These are phyloP conservation scores for Poeciliopsis occidentalis DNA, from an alignment of 2,113 vertebrate species.

Conservation along the genomic window DNA sequence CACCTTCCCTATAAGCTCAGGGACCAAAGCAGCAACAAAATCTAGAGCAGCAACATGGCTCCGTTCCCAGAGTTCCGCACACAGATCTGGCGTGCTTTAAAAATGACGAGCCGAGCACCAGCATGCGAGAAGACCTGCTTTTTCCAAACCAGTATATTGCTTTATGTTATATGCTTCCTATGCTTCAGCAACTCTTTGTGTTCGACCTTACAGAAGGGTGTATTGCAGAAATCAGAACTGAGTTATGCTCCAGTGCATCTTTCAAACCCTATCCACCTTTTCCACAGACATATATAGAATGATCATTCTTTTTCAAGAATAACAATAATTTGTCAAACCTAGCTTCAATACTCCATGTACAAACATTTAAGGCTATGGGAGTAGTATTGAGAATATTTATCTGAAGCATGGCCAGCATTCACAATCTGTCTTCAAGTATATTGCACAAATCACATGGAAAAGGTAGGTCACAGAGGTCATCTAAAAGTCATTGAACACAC, in stretches of 20 bases:
- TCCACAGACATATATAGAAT: not conserved
- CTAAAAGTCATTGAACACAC: conserved; percentile 4
- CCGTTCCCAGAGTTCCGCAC: conserved; percentile 36
- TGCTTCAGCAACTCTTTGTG: conserved; percentile 18
- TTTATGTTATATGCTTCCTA: conserved; percentile 11
- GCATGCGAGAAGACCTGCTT: conserved; percentile 44
- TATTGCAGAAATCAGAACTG: not conserved
- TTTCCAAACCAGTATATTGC: conserved; percentile 40
- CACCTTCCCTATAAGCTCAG: conserved; percentile 19
- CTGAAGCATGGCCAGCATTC: not conserved
- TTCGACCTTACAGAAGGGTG: not conserved
- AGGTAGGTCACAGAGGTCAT: not conserved
- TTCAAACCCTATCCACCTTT: not conserved
- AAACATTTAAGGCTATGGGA: not conserved
- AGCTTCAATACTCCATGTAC: not conserved
- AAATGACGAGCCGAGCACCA: conserved; percentile 39
- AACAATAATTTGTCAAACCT: not conserved
- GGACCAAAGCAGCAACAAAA: conserved; percentile 17
- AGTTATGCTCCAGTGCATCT: not conserved
- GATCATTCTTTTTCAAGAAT: no score
- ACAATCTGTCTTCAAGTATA: conserved; percentile 1
- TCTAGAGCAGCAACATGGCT: conserved; percentile 28
- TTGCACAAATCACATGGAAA: not conserved
- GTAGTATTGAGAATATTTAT: not conserved
- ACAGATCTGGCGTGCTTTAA: conserved; percentile 29